Percentiles rank a stretch among this genome's conserved stretches.
Conservation (phyloP, 2,888 invertebrate species). For the Pollenia griseotomentosa region DNA sequence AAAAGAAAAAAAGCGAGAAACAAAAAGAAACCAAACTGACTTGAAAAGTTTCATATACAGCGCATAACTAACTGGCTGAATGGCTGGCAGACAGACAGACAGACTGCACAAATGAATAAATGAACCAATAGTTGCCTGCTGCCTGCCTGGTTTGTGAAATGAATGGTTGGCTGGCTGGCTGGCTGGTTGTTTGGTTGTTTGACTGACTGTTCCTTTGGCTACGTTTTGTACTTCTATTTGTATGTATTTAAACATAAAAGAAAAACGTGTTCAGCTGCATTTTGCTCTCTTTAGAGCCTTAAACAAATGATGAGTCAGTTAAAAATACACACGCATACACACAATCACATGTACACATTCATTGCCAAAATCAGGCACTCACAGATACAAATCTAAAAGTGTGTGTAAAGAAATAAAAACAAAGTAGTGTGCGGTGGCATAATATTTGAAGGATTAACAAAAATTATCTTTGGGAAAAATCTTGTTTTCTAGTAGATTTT, state of each 20-base stretch:
- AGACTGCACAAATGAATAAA: constrained; percentile 10
- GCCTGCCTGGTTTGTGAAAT: constrained; percentile 31
- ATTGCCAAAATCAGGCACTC: background rate
- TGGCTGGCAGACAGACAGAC: background rate
- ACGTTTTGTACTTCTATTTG: constrained; percentile 1
- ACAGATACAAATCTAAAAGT: constrained; percentile 23
- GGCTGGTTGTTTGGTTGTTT: background rate
- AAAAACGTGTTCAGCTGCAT: constrained; percentile 68
- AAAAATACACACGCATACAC: constrained; percentile 29
- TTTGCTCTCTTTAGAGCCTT: constrained; percentile 47
- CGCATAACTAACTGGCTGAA: constrained; percentile 18
- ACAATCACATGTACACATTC: constrained; percentile 3
- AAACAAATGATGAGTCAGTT: constrained; percentile 71
- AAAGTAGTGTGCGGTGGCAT: constrained; percentile 51
- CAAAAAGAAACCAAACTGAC: constrained; percentile 49
- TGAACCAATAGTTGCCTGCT: constrained; percentile 23
- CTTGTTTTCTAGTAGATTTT: constrained; percentile 19
- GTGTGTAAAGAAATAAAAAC: background rate
- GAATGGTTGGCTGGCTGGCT: background rate
- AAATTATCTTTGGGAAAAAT: constrained; percentile 51
- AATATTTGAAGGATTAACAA: constrained; percentile 66
- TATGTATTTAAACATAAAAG: constrained; percentile 50
- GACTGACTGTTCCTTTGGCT: constrained; percentile 20
- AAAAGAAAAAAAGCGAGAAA: background rate
- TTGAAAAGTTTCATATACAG: constrained; percentile 44